Base-by-base conservation (phyloP, 1,140 invertebrate species). In the Bombus impatiens region DNA sequence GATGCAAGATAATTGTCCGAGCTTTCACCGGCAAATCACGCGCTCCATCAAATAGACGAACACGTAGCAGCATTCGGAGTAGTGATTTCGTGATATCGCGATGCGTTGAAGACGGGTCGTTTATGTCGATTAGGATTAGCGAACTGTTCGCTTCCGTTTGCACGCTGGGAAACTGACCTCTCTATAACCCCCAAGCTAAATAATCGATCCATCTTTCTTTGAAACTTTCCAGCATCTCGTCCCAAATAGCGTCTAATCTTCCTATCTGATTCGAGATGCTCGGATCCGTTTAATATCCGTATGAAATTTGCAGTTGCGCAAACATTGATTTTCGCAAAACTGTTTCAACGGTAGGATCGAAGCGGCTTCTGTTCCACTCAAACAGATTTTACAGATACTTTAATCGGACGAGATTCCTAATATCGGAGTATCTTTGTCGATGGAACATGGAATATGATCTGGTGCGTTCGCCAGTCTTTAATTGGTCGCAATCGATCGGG, bases 61-160 rank as follows among this genome's bases (percentile, higher is more conserved):
- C 18, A 35, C 42, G 47, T 22, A 32, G 42, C 1, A 22, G 1
- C 22, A 15, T 28, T 76, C 13, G 22, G 22, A 32, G 32, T 13
- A 18, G 25, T 9, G 57, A 35, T 53, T 70, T 80, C 79, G 35
- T 53, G 53, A 74, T 15, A 79, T 35, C 62, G 28, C 57, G 37
- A 59, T 15, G 76, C 68, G 28, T 40, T 25, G 68, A 75, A 82
- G 70, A 62, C 70, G 59, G 53, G 42, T 28, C 15, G 67, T 65
- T 75, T 44, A n/a, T 28, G 37, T 75, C 65, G 80, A 82, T 75
- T 82, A 75, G 57, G 10, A 75, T 75, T 82, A 35, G 40, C 70
- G 70, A 44, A 75, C 70, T n/a, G 32, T 82, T 82, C 18, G 59
- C 76, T 78, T 78, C 76, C 76, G 76, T 78, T 37, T 65, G 76